Conservation (phyloP, 2,888 invertebrate genomes). For the Antheraea yamamai region DNA sequence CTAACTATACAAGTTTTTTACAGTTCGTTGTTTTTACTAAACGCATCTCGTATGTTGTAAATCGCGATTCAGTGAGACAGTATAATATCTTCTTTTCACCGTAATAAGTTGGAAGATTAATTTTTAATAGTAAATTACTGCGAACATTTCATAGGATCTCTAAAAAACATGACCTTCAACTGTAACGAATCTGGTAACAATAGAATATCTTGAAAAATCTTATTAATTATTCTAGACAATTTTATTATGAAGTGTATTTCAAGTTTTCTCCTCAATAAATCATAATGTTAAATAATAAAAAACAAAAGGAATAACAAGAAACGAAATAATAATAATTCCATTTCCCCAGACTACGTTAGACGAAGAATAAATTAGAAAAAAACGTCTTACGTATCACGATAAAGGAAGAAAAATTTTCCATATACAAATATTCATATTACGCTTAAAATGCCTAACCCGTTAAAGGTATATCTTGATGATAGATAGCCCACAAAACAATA, state of each 20-base stretch:
- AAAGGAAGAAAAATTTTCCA: not conserved
- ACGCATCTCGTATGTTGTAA: no score
- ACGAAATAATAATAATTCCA: not conserved
- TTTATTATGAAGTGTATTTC: not conserved
- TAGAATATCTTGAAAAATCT: not conserved
- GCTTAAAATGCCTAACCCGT: slow-evolving; percentile 8
- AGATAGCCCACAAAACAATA: slow-evolving; percentile 10
- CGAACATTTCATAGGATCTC: not conserved
- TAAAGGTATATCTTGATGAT: slow-evolving; percentile 11
- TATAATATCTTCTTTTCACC: no score
- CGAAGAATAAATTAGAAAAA: no score
- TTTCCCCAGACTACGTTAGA: not conserved
- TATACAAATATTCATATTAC: not conserved
- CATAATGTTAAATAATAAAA: not conserved
- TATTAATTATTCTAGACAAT: not conserved
- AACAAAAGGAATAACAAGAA: not conserved
- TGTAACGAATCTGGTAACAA: not conserved
- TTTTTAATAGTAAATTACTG: not conserved
- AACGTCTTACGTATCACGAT: not conserved
- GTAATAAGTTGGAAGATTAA: no score
- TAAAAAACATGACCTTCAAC: no score
- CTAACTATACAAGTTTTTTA: no score
- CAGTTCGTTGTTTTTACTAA: no score
- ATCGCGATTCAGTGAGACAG: no score
- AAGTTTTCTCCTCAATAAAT: not conserved